phyloP scores from a whole-genome alignment of 2,888 invertebrate genomes.

The Drosophila nigricruria region DNA sequence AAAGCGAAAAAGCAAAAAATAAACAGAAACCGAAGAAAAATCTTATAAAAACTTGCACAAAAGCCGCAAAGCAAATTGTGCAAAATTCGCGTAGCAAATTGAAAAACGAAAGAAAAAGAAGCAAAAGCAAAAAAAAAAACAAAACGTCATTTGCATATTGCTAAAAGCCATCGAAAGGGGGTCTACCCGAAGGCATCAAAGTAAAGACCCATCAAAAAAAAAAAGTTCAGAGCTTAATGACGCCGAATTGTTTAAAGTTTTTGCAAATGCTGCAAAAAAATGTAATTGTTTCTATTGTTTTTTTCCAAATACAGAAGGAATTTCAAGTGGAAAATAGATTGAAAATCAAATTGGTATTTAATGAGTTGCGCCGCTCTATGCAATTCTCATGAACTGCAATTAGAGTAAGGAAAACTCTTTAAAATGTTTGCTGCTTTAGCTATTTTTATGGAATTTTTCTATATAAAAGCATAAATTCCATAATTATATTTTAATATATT shows the following conservation, averaged over 20 bases:
- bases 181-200: constrained; percentile 12
- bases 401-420: too few relatives aligned
- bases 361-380: neutral
- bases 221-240: constrained; percentile 7
- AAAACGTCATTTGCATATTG: constrained; percentile 47
- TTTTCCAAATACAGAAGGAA: neutral
- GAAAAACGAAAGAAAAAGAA: constrained; percentile 35
- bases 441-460: neutral
- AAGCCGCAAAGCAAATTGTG: constrained; percentile 47
- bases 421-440: neutral
- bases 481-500: too few relatives aligned
- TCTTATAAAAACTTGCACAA: constrained; percentile 31
- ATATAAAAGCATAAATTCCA: too few relatives aligned
- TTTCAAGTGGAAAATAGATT: neutral
- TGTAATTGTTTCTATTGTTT: constrained; percentile 1
- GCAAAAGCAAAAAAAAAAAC: constrained; percentile 19
- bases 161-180: constrained; percentile 28
- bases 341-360: neutral
- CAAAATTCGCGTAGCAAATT: constrained; percentile 44
- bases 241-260: constrained; percentile 4
- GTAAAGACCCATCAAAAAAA: constrained; percentile 4
- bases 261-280: neutral
- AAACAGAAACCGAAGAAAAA: constrained; percentile 20
- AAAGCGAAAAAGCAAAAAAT: constrained; percentile 2
- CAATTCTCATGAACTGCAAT: neutral